Conservation (phyloP, 2,113 vertebrate species). For the Pseudopipra pipra region DNA sequence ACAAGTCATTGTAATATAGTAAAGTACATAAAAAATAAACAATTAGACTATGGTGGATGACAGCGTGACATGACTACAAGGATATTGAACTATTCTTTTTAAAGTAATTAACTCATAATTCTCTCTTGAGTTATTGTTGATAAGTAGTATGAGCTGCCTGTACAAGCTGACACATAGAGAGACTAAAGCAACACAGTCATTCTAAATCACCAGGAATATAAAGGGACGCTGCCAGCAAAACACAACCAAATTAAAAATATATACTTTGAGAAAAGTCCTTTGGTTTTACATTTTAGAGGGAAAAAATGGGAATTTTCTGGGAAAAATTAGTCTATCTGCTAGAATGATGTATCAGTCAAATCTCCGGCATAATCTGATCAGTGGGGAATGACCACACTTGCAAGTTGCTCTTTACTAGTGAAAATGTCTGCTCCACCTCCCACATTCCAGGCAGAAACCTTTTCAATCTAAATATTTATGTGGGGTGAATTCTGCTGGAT, state of each 20-base stretch:
- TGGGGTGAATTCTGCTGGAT: not conserved
- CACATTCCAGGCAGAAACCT: not conserved
- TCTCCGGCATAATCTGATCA: not conserved
- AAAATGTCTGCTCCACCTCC: not conserved
- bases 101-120: not conserved
- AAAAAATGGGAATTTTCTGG: not conserved
- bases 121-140: not conserved
- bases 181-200: not conserved
- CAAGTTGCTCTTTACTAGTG: not conserved
- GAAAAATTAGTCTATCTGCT: not conserved
- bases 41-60: not conserved
- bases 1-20: not conserved
- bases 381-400: not conserved
- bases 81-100: not conserved
- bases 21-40: not conserved
- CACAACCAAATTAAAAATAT: not conserved
- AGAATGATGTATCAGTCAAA: accelerated
- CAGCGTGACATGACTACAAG: not conserved
- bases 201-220: accelerated
- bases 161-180: not conserved
- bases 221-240: not conserved
- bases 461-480: not conserved
- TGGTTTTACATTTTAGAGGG: not conserved
- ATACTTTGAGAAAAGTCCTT: not conserved
- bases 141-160: not conserved